These are phyloP conservation scores for Chloroceryle inda DNA, from an alignment of 2,797 vertebrate species.

Conservation along the genomic window DNA sequence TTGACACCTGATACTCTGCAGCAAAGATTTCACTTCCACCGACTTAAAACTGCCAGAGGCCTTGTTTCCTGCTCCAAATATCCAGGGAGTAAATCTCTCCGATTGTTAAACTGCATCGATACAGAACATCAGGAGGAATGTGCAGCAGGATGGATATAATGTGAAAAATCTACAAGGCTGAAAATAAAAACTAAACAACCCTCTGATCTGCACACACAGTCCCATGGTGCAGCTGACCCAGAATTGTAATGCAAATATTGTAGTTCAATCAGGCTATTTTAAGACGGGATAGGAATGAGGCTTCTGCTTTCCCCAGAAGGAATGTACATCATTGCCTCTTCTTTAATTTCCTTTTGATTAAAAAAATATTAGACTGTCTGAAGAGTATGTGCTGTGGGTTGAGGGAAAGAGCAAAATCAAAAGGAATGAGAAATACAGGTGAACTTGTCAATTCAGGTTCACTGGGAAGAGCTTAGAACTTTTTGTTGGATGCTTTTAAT, in stretches of 20 bases:
- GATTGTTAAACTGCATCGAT: conserved; percentile 1
- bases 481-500: conserved; percentile 19
- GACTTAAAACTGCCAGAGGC: conserved; percentile 12
- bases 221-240: conserved; percentile 74
- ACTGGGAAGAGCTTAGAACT: conserved; percentile 36
- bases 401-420: conserved; percentile 54
- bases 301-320: conserved; percentile 71
- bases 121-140: neutral
- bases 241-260: conserved; percentile 79
- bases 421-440: conserved; percentile 66
- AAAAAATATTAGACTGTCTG: conserved; percentile 78
- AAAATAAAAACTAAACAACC: conserved; percentile 62
- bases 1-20: conserved; percentile 51
- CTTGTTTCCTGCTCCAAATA: conserved; percentile 18
- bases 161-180: conserved; percentile 60
- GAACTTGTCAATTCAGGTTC: conserved; percentile 54
- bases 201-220: conserved; percentile 46
- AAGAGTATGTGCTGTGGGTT: conserved; percentile 59
- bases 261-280: conserved; percentile 76
- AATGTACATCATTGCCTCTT: conserved; percentile 72
- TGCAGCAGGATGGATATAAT: conserved; percentile 40
- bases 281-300: conserved; percentile 65
- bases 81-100: conserved; percentile 37
- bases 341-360: conserved; percentile 82
- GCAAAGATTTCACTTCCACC: conserved; percentile 34